phyloP scores from a whole-genome alignment of 2,113 vertebrate species.

The Dipodomys ordii region DNA sequence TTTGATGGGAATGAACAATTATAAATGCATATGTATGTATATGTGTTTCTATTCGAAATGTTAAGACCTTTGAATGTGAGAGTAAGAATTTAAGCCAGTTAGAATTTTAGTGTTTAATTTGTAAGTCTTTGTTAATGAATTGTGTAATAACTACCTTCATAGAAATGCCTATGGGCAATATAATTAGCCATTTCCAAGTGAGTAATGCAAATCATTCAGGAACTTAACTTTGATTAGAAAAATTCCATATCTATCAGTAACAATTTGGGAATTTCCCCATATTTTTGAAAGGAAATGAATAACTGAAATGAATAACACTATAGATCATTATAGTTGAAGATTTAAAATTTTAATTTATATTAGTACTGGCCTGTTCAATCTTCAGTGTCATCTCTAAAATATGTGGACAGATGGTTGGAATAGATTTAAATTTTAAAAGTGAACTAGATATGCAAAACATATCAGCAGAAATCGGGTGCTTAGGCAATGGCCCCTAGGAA shows the following conservation, averaged over 20 bases:
- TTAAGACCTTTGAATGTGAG: not conserved
- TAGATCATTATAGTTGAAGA: not conserved
- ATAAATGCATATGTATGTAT: not conserved
- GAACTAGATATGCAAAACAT: not conserved
- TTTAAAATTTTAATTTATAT: conserved; percentile 46
- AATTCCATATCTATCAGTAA: not conserved
- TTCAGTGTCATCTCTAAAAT: not conserved
- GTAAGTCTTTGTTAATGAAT: not conserved
- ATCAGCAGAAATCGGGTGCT: not conserved
- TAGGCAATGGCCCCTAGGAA: not conserved
- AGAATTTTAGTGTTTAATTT: conserved; percentile 8
- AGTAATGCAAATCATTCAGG: not conserved
- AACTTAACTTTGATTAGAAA: not conserved
- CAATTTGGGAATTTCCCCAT: not conserved
- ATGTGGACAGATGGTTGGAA: not conserved
- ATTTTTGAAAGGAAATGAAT: not conserved
- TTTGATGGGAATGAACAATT: not conserved
- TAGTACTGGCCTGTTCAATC: not conserved
- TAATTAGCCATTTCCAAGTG: conserved; percentile 13
- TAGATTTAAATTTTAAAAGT: not conserved
- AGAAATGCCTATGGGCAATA: not conserved
- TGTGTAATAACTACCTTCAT: not conserved
- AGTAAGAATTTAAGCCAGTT: not conserved
- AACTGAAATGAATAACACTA: not conserved
- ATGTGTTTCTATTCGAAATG: not conserved